Conservation (phyloP, 2,113 vertebrate genomes). For the Cebidichthys violaceus region DNA sequence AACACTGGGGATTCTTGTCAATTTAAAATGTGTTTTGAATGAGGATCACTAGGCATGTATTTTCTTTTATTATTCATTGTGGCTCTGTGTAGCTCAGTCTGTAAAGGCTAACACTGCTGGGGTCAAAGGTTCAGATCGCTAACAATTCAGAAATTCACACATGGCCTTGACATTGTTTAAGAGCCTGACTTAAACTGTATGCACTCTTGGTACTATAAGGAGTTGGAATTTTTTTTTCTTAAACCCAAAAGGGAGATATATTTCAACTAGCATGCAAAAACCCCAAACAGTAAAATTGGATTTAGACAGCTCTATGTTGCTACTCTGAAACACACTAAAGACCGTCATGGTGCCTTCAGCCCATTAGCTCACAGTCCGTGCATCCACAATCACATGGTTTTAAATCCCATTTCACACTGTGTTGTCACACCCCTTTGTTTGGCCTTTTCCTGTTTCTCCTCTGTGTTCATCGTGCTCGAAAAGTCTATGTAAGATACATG, state of each 20-base stretch:
- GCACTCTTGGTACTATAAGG: constrained; percentile 24
- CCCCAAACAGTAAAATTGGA: constrained; percentile 71
- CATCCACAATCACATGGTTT: constrained; percentile 58
- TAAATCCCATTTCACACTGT: constrained; percentile 78
- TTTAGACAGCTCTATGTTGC: constrained; percentile 54
- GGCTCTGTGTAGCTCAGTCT: not conserved
- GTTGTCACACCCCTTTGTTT: constrained; percentile 64
- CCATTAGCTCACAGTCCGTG: constrained; percentile 59
- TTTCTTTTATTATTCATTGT: constrained; percentile 14
- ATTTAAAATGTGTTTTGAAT: not conserved
- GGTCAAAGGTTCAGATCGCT: constrained; percentile 48
- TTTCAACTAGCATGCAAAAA: constrained; percentile 57
- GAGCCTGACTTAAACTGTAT: constrained; percentile 20
- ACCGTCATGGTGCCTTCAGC: constrained; percentile 66
- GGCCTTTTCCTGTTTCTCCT: constrained; percentile 37
- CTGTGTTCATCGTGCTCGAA: constrained; percentile 21
- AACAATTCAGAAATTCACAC: constrained; percentile 30
- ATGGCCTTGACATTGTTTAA: constrained; percentile 31
- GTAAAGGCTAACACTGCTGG: not conserved
- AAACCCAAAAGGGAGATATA: constrained; percentile 45
- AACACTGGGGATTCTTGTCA: not conserved
- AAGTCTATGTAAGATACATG: constrained; percentile 36
- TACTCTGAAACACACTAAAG: constrained; percentile 50
- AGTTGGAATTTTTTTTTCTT: constrained; percentile 30
- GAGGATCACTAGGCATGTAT: not conserved